Evolutionary conservation across 2,888 invertebrate genomes (phyloP), one percentile per base, ranked within the genome.

Genomic region (Spicauda simplicius): DNA sequence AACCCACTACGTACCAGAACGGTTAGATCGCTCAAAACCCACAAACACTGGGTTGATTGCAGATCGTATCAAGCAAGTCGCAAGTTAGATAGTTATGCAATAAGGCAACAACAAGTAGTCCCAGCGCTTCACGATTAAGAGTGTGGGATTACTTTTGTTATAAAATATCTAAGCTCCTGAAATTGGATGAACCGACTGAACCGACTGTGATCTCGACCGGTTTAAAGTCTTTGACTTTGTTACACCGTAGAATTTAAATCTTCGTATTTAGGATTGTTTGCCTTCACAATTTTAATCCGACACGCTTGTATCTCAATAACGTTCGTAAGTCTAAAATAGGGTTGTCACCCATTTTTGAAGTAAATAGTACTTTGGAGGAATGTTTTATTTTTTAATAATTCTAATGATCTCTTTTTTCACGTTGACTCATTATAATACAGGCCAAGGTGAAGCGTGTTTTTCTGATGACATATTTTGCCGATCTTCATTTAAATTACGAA

Each of bases 91-190:
- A 48, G 16, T 48, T 48, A 48, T 48, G 16, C 16, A 48, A 48
- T 48, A 48, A 48, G 6, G 48, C 18, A 33, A 59, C 41, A 63
- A 66, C 37, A 37, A 63, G 25, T 62, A 69, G 66, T 66, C 62
- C 41, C 55, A 62, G 66, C 59, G 48, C 52, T 58, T 45, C 64
- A 53, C 54, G 65, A 69, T 65, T 66, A 66, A 69, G 55, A 59
- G 58, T 55, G 56, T 2, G 48, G 57, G 52, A 45, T 53, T 56
- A 20, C 18, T 14, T 20, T 63, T 64, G 60, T 48, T 67, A 56
- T 53, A 59, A 64, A 67, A 57, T 67, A 67, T 63, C 62, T 60
- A 30, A 60, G 50, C 66, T 50, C 50, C 56, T 56, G 59, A 60
- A 69, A 70, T 64, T 60, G 60, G 60, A 67, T 66, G 30, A 63